Conservation (phyloP, 1,140 invertebrate genomes). For the Drosophila kohkoa region DNA sequence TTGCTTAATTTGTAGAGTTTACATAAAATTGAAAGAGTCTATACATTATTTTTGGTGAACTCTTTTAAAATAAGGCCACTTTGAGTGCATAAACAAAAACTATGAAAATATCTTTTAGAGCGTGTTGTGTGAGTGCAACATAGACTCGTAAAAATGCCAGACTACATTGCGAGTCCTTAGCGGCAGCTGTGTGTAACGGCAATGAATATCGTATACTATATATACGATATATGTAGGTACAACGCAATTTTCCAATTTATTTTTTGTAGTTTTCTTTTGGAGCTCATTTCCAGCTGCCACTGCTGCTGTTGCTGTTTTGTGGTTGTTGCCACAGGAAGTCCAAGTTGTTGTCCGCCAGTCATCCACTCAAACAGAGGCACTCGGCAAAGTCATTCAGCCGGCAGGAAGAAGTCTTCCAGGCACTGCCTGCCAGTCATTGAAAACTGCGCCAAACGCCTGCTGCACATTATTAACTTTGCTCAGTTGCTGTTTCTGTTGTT, state of each 20-base stretch:
- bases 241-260: constrained; percentile 49
- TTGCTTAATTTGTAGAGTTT: constrained; percentile 76
- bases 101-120: constrained; percentile 51
- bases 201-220: neutral
- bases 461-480: constrained; percentile 65
- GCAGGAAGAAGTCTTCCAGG: constrained; percentile 37
- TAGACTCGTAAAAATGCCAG: constrained; percentile 21
- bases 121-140: constrained; percentile 18
- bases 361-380: constrained; percentile 31
- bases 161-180: constrained; percentile 18
- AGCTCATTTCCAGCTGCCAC: constrained; percentile 43
- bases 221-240: constrained; percentile 7
- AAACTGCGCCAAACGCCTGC: constrained; percentile 42
- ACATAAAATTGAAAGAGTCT: constrained; percentile 44
- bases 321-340: constrained; percentile 34
- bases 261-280: constrained; percentile 42
- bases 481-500: constrained; percentile 4
- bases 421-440: constrained; percentile 36
- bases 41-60: neutral
- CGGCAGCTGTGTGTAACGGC: constrained; percentile 32
- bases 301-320: constrained; percentile 6
- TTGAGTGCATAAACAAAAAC: constrained; percentile 49
- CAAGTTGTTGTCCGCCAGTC: constrained; percentile 24
- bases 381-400: constrained; percentile 48
- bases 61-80: constrained; percentile 35